Base-by-base conservation (phyloP, 2,888 invertebrate genomes). In the Nemotelus nigrinus region DNA sequence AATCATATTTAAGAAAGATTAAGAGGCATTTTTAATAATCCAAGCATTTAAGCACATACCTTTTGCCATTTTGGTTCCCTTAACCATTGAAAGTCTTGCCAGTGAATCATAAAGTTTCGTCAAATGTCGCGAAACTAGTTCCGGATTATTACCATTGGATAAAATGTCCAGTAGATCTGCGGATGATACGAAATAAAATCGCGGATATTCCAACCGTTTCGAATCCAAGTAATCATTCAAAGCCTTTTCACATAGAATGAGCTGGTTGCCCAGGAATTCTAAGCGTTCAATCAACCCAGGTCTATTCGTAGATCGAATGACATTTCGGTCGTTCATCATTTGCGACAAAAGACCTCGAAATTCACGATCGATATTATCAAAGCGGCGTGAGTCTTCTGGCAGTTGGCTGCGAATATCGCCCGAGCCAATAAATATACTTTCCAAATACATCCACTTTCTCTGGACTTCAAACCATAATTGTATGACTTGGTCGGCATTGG, bases 121-220 rank as follows among this genome's bases (percentile, higher is more conserved):
- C 80, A 98, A 88, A 86, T 98, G 98, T 58, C 92, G 91, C 82
- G 92, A 90, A 2, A 96, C 95, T 77, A 94, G 83, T 80, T 93
- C 87, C 79, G 97, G 92, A 87, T 94, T 93, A 86, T 97, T 98
- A 79, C 97, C 97, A 84, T 91, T 91, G 0, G 92, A 92, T 64
- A 93, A 85, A 81, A 93, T 93, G 83, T 93, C 97, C 39, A 98
- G 88, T 77, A 98, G 89, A 90, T 98, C 98, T 0, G 96, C 95
- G 0, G 96, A 94, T 0, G 97, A 97, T 0, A 98, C 95, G 85
- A 98, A 98, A 87, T 98, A 98, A 86, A 98, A 98, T 65, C 98
- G 90, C 10, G 98, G 98, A 88, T 97, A 98, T 0, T 95, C 95
- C 80, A 97, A 89, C 75, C 97, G 90, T 86, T 98, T 98, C 0